phyloP scores from a whole-genome alignment of 2,888 invertebrate species.

The Stegophylla sp. region DNA sequence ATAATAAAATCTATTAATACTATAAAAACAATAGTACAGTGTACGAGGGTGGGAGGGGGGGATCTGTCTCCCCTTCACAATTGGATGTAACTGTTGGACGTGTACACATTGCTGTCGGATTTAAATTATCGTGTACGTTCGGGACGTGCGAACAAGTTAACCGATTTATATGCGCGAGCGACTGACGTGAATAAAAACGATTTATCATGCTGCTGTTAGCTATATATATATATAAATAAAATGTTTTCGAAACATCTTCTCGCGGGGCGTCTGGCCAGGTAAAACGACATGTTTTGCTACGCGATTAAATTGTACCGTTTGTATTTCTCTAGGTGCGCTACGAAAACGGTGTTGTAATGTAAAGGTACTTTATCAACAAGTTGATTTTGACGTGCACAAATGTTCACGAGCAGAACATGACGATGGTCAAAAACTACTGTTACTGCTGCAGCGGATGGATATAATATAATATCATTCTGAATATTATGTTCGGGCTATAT shows the following conservation, averaged over 20 bases:
- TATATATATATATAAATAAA: too few species aligned
- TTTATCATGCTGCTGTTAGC: slow-evolving; percentile 10
- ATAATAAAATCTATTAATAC: too few species aligned
- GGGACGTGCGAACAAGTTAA: background rate
- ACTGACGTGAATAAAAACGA: background rate
- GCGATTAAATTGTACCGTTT: background rate
- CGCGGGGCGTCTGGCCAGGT: background rate
- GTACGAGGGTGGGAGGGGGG: too few species aligned
- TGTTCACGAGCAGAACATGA: background rate
- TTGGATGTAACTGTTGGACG: background rate
- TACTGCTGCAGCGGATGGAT: too few species aligned
- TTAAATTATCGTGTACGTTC: background rate
- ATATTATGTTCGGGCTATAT: too few species aligned
- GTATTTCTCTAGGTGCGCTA: background rate
- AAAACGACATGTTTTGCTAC: slow-evolving; percentile 10
- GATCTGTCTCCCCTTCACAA: too few species aligned
- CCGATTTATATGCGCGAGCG: background rate
- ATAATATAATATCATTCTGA: too few species aligned
- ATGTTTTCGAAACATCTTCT: slow-evolving; percentile 11
- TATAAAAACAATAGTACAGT: too few species aligned
- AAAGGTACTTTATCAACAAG: slow-evolving; percentile 20
- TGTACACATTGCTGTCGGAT: background rate
- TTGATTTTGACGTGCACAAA: slow-evolving; percentile 1
- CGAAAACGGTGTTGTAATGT: slow-evolving; percentile 1
- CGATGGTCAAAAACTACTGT: background rate